Conservation (phyloP, 2,797 vertebrate species). For the Columba guinea region DNA sequence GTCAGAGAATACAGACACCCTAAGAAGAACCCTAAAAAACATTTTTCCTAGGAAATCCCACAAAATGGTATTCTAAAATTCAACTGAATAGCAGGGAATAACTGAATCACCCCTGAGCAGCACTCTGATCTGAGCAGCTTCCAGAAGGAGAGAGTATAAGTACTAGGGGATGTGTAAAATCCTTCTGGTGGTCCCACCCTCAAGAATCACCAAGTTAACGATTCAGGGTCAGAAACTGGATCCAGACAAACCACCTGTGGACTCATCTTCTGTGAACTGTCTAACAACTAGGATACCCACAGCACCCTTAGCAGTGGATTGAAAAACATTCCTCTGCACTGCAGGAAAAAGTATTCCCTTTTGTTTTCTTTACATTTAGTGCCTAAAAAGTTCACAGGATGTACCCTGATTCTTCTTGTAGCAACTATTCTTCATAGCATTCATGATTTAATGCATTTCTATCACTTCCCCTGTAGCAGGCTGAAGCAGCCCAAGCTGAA, state of each 20-base stretch:
- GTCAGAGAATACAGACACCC: not conserved
- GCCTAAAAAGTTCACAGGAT: not conserved
- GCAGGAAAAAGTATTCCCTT: not conserved
- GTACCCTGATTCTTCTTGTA: not conserved
- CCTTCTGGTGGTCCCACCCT: not conserved
- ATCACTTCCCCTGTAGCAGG: not conserved
- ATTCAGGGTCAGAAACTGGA: not conserved
- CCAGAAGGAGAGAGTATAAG: not conserved
- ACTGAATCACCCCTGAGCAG: not conserved
- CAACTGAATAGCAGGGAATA: not conserved
- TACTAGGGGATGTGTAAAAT: not conserved
- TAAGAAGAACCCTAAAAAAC: not conserved
- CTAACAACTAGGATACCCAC: not conserved
- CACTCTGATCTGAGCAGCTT: not conserved
- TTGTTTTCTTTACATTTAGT: not conserved
- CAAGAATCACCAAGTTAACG: not conserved
- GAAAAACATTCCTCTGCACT: not conserved
- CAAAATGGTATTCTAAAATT: not conserved
- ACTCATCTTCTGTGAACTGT: not conserved
- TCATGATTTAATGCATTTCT: not conserved
- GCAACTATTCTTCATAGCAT: not conserved
- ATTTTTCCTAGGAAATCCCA: not conserved
- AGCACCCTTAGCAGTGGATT: not conserved
- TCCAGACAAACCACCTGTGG: not conserved
- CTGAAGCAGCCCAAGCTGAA: not conserved